Evolutionary conservation across 2,888 invertebrate species (phyloP).

Genomic region (Petrolisthes manimaculis): DNA sequence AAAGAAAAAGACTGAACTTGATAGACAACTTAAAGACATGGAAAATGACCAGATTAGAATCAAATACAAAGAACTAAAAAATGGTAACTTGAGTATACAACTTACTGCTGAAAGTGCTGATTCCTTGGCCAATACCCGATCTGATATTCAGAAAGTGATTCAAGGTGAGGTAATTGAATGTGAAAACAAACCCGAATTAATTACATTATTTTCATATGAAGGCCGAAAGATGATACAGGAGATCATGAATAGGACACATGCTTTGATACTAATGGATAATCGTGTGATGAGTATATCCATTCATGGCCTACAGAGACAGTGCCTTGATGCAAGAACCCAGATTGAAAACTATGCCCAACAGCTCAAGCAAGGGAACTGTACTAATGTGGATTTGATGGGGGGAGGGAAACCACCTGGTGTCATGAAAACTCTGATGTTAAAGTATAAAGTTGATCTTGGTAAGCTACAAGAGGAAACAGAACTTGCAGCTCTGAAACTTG

Average conservation of each 20-base stretch:
- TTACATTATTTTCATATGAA: constrained; percentile 19
- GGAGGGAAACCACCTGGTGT: constrained; percentile 23
- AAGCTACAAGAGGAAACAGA: constrained; percentile 1
- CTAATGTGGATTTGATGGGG: constrained; percentile 14
- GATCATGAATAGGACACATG: constrained; percentile 29
- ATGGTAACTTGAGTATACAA: constrained; percentile 22
- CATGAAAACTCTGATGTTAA: constrained; percentile 42
- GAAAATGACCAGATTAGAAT: constrained; percentile 21
- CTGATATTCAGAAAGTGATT: constrained; percentile 3
- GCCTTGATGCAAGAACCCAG: neutral
- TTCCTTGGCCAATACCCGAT: constrained; percentile 2
- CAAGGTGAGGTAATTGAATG: constrained; percentile 27
- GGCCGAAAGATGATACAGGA: constrained; percentile 19
- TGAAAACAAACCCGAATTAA: constrained; percentile 10
- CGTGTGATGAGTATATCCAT: constrained; percentile 32
- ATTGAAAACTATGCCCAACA: constrained; percentile 4
- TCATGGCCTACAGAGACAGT: constrained; percentile 9
- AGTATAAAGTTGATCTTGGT: constrained; percentile 17
- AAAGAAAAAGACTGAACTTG: neutral
- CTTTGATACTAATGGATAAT: constrained; percentile 24
- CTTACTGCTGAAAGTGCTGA: constrained; percentile 18
- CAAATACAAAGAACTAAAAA: constrained; percentile 12
- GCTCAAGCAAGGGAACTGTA: constrained; percentile 1
- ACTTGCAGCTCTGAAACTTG: constrained; percentile 16
- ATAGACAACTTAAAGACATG: neutral